These are phyloP conservation scores for Drosophila funebris DNA, from an alignment of 1,140 invertebrate genomes.

Conservation along the genomic window DNA sequence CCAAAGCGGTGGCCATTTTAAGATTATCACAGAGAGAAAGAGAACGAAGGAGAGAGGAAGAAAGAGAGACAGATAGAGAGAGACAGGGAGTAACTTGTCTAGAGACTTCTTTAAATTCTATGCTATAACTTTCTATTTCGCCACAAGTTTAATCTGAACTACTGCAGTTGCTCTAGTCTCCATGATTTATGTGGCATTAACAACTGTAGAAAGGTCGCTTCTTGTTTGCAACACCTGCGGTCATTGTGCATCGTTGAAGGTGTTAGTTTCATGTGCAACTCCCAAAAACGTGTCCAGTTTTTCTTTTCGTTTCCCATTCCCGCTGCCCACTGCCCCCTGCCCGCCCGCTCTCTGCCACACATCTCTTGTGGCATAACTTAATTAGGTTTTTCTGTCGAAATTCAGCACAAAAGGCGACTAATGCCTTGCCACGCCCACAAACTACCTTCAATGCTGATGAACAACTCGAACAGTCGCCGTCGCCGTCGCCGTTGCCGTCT, in stretches of 20 bases:
- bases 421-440: slow-evolving; percentile 49
- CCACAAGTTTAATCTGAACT: slow-evolving; percentile 44
- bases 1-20: slow-evolving; percentile 38
- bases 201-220: slow-evolving; percentile 46
- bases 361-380: slow-evolving; percentile 23
- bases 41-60: not conserved
- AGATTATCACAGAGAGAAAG: not conserved
- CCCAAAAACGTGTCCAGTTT: not conserved
- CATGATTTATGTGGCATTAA: slow-evolving; percentile 41
- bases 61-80: not conserved
- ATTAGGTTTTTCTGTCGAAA: slow-evolving; percentile 52
- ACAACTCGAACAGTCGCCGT: no score
- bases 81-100: not conserved
- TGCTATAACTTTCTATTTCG: slow-evolving; percentile 50
- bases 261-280: slow-evolving; percentile 16
- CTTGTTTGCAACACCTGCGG: slow-evolving; percentile 42
- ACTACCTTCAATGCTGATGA: not conserved
- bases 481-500: not conserved
- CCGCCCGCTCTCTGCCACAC: not conserved
- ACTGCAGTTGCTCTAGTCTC: not conserved
- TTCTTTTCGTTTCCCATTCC: not conserved
- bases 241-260: not conserved
- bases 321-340: not conserved
- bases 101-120: not conserved
- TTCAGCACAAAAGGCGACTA: slow-evolving; percentile 36